phyloP scores from a whole-genome alignment of 2,113 vertebrate genomes.

The Rhinolophus ferrumequinum region DNA sequence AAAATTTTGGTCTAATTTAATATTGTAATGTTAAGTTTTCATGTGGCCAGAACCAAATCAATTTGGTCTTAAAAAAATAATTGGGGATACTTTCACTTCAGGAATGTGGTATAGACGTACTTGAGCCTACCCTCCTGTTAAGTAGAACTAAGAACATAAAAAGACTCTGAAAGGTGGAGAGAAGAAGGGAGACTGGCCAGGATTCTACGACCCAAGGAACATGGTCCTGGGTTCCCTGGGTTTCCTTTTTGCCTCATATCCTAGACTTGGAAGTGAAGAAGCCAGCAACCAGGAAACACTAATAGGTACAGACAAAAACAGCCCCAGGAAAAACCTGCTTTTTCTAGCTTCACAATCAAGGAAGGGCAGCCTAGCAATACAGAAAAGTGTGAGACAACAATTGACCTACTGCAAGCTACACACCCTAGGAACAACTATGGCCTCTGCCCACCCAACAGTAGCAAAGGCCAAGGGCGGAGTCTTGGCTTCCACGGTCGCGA shows the following conservation, averaged over 20 bases:
- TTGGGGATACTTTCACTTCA: background rate
- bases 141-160: background rate
- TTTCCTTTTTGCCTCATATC: background rate
- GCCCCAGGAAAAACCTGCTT: background rate
- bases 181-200: background rate
- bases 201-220: background rate
- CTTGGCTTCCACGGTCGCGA: background rate
- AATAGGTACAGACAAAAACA: background rate
- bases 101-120: background rate
- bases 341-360: background rate
- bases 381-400: background rate
- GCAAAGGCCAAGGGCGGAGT: background rate
- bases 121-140: background rate
- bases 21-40: background rate
- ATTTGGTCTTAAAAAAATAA: slow-evolving; percentile 32
- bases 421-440: background rate
- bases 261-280: background rate
- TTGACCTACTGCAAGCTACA: background rate
- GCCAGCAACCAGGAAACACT: background rate
- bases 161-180: background rate
- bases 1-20: background rate
- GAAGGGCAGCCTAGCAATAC: background rate
- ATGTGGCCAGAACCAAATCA: background rate
- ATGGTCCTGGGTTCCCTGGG: background rate
- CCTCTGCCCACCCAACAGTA: no score